Base-by-base conservation (phyloP, 2,113 vertebrate species). In the Strix uralensis region DNA sequence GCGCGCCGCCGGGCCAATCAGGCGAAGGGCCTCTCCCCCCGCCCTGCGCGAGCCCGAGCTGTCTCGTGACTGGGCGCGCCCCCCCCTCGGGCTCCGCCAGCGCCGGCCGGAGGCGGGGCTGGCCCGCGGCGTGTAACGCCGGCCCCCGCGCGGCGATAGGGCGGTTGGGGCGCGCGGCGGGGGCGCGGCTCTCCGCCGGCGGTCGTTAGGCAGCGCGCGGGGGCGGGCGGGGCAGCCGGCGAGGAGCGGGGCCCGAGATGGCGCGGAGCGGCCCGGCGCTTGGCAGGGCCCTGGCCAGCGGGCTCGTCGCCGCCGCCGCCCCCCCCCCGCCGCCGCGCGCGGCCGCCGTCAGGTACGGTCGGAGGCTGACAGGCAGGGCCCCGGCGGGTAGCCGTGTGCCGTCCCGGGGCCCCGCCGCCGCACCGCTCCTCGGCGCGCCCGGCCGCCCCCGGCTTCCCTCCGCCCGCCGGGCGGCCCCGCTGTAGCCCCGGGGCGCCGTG, bases 291-390 rank as follows among this genome's bases (percentile, higher is more conserved):
- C 84, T 96, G 47, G 73, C 58, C 9, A 49, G 88, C 13, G 57
- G 85, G 49, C n/a, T 95, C 27, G 67, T 40, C 40, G 40, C 34
- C 27, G 23, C 29, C 40, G 30, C 65, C 38, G 36, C 36, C 38
- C 38, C 38, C n/a, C 21, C 65, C 17, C 40, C 62, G 38, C 59
- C 75, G 36, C 82, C 88, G 40, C 79, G 51, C 40, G 25, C 44
- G 38, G 81, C 71, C 29, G 85, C 93, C 26, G 71, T 84, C 95
- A 97, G 96, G 96, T 97, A 94, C 32, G 96, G 44, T 46, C 62
- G 83, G 72, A 72, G 87, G 36, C 36, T 9, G 61, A n/a, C n/a
- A 34, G 83, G n/a, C 38, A 4, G 42, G 65, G 25, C 66, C 62
- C 46, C 17, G 44, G 44, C 44, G 44, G 44, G 44, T 46, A 18